A percentile compares a stretch with the other conserved stretches of the same genome.
phyloP scores from a whole-genome alignment of 2,888 invertebrate genomes.

The Pseudoips prasinana region DNA sequence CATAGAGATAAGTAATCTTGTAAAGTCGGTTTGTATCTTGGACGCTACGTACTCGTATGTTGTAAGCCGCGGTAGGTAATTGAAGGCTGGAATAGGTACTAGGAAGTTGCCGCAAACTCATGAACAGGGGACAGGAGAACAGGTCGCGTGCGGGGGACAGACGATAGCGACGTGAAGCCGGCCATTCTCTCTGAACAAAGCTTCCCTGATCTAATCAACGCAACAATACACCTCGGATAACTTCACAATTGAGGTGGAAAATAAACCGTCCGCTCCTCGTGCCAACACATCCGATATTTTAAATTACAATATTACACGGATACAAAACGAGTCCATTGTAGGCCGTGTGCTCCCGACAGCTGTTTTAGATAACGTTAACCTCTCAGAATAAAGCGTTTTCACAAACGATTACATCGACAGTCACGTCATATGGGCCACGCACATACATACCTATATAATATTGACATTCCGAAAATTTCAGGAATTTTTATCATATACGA shows the following conservation, averaged over 20 bases:
- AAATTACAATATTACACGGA: slow-evolving; percentile 77
- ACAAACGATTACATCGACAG: slow-evolving; percentile 58
- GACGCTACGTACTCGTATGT: too few relatives aligned
- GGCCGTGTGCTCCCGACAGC: slow-evolving; percentile 69
- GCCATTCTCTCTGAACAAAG: slow-evolving; percentile 70
- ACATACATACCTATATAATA: too few relatives aligned
- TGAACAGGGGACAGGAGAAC: too few relatives aligned
- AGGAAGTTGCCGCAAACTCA: slow-evolving; percentile 31
- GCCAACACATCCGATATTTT: slow-evolving; percentile 68
- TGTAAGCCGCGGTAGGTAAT: too few relatives aligned
- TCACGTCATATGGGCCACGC: slow-evolving; percentile 36
- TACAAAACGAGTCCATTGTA: slow-evolving; percentile 74
- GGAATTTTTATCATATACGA: too few relatives aligned
- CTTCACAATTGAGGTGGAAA: slow-evolving; percentile 65
- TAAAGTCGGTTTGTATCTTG: too few relatives aligned
- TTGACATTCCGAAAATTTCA: too few relatives aligned
- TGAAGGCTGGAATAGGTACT: too few relatives aligned
- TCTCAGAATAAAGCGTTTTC: slow-evolving; percentile 62
- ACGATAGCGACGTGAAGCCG: slow-evolving; percentile 54
- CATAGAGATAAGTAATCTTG: too few relatives aligned
- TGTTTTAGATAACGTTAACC: slow-evolving; percentile 78
- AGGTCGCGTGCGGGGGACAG: slow-evolving; percentile 59
- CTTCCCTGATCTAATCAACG: slow-evolving; percentile 76
- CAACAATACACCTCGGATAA: slow-evolving; percentile 74
- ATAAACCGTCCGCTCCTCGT: slow-evolving; percentile 55